Evolutionary conservation across 2,797 vertebrate genomes (phyloP), one percentile per base, ranked within the genome.

Genomic region (Anguilla megastoma): DNA sequence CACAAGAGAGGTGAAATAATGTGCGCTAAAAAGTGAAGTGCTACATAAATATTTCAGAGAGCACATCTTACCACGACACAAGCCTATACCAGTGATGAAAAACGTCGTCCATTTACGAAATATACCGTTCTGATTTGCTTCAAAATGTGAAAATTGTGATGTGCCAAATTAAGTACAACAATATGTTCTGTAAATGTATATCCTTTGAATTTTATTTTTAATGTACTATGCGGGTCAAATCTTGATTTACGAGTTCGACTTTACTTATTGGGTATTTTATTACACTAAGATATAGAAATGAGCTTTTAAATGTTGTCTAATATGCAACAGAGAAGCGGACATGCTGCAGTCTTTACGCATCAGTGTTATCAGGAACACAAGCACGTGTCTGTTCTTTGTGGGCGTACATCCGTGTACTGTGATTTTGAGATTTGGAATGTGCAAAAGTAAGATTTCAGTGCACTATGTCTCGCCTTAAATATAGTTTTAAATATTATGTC

Each of bases 391-490:
- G 52, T 84, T 56, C 12, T 56, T 16, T 54, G 48, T 84, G 82
- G 10, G 10, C 14, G 48, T 84, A 54, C 52, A 56, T 27, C 45
- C 50, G 10, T 56, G 50, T 84, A n/a, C 10, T 56, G 82, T 84
- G 27, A 84, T 84, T 56, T 84, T 30, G 27, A 30, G 27, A 48
- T 30, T 84, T 56, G 7, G 82, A 54, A 50, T 54, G 2, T 52
- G 52, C 50, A 54, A 84, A 84, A 84, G n/a, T 84, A 84, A 27
- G 24, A 84, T 84, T 52, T 84, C 7, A 54, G 82, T 30, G n/a
- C 82, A 5, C 82, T 10, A 84, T 33, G 52, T 84, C 24, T 82
- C 12, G 50, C n/a, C n/a, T 84, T 56, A 82, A 24, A 48, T 48
- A 41, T 76, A 41, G 71, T 74, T 74, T 74, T 33, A 74, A 74